These are phyloP conservation scores for Microcebus tavaratra DNA, from an alignment of 2,113 vertebrate species.

Conservation along the genomic window DNA sequence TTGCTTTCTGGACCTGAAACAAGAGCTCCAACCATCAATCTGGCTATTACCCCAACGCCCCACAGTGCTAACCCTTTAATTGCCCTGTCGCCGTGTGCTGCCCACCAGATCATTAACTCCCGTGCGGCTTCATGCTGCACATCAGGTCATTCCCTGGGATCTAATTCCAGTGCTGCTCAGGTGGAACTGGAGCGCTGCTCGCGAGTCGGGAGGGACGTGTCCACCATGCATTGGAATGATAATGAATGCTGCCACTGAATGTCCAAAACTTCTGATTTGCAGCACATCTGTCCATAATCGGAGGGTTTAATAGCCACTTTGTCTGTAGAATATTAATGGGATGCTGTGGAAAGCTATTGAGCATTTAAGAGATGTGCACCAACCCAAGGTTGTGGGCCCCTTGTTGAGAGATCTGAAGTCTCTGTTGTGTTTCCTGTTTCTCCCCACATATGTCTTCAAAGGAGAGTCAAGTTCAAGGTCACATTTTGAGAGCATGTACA, in stretches of 20 bases:
- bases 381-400: neutral
- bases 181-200: neutral
- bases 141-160: slow-evolving; percentile 28
- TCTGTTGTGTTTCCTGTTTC: neutral
- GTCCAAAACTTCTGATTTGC: neutral
- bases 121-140: neutral
- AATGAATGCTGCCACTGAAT: neutral
- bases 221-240: neutral
- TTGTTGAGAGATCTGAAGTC: neutral
- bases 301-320: neutral
- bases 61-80: neutral
- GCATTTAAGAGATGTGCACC: neutral
- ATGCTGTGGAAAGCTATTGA: neutral
- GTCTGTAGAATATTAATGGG: neutral
- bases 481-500: neutral
- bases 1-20: slow-evolving; percentile 50
- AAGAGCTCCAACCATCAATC: slow-evolving; percentile 40
- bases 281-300: neutral
- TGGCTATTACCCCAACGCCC: neutral
- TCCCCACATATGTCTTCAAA: neutral
- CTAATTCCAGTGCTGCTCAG: neutral
- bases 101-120: neutral
- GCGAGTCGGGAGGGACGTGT: neutral
- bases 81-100: neutral
- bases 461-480: neutral